These are phyloP conservation scores for Loris lydekkerianus DNA, from an alignment of 2,797 vertebrate genomes.

Conservation along the genomic window DNA sequence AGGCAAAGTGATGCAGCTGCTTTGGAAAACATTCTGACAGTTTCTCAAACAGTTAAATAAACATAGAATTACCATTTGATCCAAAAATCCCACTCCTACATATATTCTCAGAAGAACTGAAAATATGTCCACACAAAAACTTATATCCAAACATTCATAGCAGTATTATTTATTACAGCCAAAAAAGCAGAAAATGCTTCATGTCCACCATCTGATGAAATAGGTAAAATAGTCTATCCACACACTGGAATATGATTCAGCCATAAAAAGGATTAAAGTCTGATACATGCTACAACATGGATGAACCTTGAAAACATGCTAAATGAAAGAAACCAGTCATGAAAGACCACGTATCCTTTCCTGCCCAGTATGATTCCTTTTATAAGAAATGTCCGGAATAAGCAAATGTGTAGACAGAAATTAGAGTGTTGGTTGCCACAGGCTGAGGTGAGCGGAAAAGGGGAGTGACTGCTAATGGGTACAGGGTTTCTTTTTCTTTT, in stretches of 20 bases:
- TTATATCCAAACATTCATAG: neutral
- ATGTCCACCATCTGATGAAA: neutral
- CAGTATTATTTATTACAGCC: neutral
- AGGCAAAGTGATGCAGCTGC: neutral
- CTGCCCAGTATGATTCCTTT: too few relatives aligned
- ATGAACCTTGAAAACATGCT: neutral
- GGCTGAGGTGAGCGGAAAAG: too few relatives aligned
- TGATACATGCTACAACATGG: too few relatives aligned
- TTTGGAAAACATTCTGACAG: constrained; percentile 5
- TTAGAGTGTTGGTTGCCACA: neutral
- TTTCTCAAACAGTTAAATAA: constrained; percentile 12
- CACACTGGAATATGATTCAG: neutral
- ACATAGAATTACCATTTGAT: neutral
- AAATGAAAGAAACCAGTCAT: neutral
- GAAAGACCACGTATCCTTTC: neutral
- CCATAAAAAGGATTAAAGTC: neutral
- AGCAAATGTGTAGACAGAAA: neutral
- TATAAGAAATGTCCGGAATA: neutral
- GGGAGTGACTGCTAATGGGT: rapidly evolving
- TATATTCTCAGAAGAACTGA: neutral
- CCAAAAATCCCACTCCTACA: constrained; percentile 6
- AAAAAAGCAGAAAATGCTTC: neutral
- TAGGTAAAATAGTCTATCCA: neutral
- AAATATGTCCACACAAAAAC: neutral
- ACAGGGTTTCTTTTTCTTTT: neutral